Conservation (phyloP, 1,140 invertebrate species). For the Dinothrombium tinctorium region DNA sequence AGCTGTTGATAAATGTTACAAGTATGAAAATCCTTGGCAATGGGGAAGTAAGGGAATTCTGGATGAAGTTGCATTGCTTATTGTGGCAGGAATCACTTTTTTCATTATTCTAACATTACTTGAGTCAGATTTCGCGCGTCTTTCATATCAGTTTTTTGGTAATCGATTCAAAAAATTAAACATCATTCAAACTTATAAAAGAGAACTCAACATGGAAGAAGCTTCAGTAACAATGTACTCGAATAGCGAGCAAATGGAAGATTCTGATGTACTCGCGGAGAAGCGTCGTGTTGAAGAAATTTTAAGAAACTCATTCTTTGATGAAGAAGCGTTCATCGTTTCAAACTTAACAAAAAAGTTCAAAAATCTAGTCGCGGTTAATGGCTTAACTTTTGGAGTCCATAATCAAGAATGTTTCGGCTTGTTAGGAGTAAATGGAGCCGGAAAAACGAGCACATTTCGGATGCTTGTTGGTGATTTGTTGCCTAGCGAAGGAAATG, state of each 20-base stretch:
- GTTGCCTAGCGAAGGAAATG: constrained; percentile 18
- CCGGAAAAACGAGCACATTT: constrained; percentile 22
- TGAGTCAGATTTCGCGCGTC: neutral
- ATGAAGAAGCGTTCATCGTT: constrained; percentile 12
- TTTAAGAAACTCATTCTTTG: neutral
- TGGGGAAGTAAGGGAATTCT: neutral
- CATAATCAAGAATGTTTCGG: constrained; percentile 26
- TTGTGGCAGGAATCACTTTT: no score
- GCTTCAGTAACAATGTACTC: no score
- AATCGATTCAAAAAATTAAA: no score
- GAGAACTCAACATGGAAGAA: neutral
- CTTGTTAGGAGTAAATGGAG: constrained; percentile 24
- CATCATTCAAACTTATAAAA: neutral
- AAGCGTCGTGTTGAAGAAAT: neutral
- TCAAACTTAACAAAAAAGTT: constrained; percentile 13
- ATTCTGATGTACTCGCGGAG: constrained; percentile 8
- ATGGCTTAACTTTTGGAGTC: constrained; percentile 15
- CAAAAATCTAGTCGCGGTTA: constrained; percentile 13
- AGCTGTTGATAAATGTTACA: neutral
- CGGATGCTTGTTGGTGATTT: constrained; percentile 21
- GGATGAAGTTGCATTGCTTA: neutral
- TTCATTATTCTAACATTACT: neutral
- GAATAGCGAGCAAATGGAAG: neutral
- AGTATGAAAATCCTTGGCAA: neutral
- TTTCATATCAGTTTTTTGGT: no score